phyloP scores from a whole-genome alignment of 64 coral and sea anemone genomes.

The Orbicella faveolata region DNA sequence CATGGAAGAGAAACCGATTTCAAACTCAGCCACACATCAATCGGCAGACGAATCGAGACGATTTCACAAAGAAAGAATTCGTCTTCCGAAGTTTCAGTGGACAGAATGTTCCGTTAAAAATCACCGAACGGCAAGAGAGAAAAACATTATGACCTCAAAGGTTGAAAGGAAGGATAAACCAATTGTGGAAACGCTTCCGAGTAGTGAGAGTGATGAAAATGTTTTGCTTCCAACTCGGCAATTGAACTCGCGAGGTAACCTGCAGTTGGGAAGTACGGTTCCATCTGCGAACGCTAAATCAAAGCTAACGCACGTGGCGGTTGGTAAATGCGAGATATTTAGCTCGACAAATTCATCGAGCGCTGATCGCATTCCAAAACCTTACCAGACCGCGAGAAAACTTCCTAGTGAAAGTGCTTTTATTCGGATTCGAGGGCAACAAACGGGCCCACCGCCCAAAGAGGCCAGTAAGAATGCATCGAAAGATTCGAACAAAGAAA shows the following conservation, averaged over 20 bases:
- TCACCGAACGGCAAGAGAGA: background rate
- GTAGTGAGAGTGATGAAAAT: conserved; percentile 29
- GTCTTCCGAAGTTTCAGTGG: conserved; percentile 40
- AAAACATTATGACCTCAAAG: background rate
- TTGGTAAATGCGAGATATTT: conserved; percentile 30
- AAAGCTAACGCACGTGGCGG: background rate
- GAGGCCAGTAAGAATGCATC: background rate
- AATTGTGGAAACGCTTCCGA: background rate
- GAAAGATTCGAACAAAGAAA: background rate
- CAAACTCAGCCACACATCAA: background rate
- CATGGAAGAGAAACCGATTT: conserved; percentile 6
- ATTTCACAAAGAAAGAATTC: conserved; percentile 19
- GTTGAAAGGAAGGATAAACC: conserved; percentile 25
- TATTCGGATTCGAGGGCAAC: conserved; percentile 58
- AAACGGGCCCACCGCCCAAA: conserved; percentile 41
- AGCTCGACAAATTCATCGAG: background rate
- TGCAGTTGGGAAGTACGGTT: conserved; percentile 40
- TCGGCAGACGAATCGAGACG: background rate
- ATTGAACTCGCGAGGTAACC: conserved; percentile 27
- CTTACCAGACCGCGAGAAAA: background rate
- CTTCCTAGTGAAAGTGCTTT: conserved; percentile 27
- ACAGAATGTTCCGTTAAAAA: conserved; percentile 27
- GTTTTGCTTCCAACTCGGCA: background rate
- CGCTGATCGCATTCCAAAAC: background rate
- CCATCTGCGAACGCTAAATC: background rate